phyloP scores from a whole-genome alignment of 2,113 vertebrate species.

The Illadopsis cleaveri region DNA sequence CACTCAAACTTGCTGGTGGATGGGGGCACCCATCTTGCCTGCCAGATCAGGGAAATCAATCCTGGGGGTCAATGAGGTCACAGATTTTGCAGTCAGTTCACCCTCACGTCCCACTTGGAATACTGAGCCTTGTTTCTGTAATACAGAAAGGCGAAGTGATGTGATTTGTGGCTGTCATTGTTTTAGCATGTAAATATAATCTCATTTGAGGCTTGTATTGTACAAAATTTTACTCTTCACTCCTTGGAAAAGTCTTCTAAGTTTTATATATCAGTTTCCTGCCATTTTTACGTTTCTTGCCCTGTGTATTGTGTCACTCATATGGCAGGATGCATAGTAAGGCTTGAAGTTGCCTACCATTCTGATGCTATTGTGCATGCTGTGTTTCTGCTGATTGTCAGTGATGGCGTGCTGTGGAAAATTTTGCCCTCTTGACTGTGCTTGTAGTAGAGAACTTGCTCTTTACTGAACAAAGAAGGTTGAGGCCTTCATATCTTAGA shows the following conservation, averaged over 20 bases:
- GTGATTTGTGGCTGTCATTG: background rate
- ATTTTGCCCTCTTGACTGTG: background rate
- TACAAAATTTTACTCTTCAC: background rate
- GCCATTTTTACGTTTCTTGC: background rate
- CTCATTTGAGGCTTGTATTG: background rate
- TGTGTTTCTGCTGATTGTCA: background rate
- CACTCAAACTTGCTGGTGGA: too few species aligned
- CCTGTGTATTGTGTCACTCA: background rate
- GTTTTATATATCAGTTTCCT: fast-evolving
- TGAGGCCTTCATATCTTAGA: background rate
- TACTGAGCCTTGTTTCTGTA: background rate
- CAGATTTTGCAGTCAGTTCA: slow-evolving; percentile 82
- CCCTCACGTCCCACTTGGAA: slow-evolving; percentile 73
- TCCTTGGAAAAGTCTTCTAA: background rate
- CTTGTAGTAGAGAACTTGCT: background rate
- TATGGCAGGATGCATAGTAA: background rate
- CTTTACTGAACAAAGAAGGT: background rate
- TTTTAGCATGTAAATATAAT: background rate
- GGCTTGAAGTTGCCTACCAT: background rate
- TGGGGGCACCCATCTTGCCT: slow-evolving; percentile 81
- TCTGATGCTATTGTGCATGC: background rate
- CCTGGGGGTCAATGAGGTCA: slow-evolving; percentile 92
- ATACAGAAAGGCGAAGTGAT: background rate
- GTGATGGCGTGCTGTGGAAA: background rate
- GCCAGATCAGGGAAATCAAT: slow-evolving; percentile 97